These are phyloP conservation scores for Drosophila demipolita DNA, from an alignment of 2,888 invertebrate species.

Conservation along the genomic window DNA sequence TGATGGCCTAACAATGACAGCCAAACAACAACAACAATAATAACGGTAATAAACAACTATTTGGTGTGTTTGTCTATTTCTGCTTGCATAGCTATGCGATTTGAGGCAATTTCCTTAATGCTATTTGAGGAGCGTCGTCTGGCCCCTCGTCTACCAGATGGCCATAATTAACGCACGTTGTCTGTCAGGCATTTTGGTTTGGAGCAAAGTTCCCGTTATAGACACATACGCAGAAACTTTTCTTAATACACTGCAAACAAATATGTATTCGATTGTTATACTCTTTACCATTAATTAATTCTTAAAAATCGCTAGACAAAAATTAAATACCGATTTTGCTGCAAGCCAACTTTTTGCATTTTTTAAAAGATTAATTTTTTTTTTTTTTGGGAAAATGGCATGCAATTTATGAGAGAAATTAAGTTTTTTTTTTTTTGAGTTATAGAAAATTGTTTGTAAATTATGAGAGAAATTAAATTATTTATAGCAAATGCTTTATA, in stretches of 20 bases:
- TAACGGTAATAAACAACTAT: slow-evolving; percentile 47
- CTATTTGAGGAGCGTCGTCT: slow-evolving; percentile 67
- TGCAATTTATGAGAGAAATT: too few relatives aligned
- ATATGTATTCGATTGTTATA: not conserved
- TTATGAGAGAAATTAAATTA: not conserved
- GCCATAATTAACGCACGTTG: slow-evolving; percentile 80
- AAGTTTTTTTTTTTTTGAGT: not conserved
- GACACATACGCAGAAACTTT: slow-evolving; percentile 41
- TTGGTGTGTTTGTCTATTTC: slow-evolving; percentile 25
- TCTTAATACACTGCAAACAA: slow-evolving; percentile 16
- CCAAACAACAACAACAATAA: slow-evolving; percentile 24
- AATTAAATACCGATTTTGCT: not conserved
- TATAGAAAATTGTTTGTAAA: not conserved
- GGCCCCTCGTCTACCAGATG: slow-evolving; percentile 63
- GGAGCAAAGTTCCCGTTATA: slow-evolving; percentile 34
- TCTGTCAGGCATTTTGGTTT: slow-evolving; percentile 37
- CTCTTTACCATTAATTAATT: not conserved
- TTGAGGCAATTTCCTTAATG: slow-evolving; percentile 77
- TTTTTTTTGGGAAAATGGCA: too few relatives aligned
- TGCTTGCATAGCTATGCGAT: slow-evolving; percentile 66
- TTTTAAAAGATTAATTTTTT: too few relatives aligned
- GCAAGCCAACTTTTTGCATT: not conserved
- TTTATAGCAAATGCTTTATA: not conserved
- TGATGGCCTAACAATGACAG: slow-evolving; percentile 65
- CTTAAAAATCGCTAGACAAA: not conserved